Base-by-base conservation (phyloP, 2,888 invertebrate species). In the Ectobius pallidus region DNA sequence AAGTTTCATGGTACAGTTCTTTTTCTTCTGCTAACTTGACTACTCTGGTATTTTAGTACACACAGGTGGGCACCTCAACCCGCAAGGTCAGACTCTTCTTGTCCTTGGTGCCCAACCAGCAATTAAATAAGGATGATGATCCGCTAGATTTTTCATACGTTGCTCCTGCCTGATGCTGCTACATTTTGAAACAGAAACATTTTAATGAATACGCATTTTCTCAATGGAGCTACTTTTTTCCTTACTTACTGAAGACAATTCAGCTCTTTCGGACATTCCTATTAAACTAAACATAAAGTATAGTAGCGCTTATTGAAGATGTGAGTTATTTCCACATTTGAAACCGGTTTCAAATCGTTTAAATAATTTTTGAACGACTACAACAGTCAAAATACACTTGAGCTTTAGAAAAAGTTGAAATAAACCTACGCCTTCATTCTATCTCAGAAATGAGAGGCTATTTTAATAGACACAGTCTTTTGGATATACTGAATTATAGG, bases 131-230 rank as follows among this genome's bases (percentile, higher is more conserved):
- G 58, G 70, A 70, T 30, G 46, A 69, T 62, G 32, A 32, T 16
- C 44, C 39, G n/a, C 62, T 62, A 20, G 27, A 39, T n/a, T 34
- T 34, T 34, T 34, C 34, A 34, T 34, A 34, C 11, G 11, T 34
- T 34, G n/a, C n/a, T n/a, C n/a, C 61, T 63, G 27, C 71, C n/a
- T 32, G 2, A n/a, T 25, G 22, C 39, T 71, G 63, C 22, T 65
- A 55, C 44, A 71, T 55, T 71, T 71, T 71, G 52, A 39, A 46
- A 67, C 20, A n/a, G 71, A 71, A 71, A 71, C 67, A 71, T 71
- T 71, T 71, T 71, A 71, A 71, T 71, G 67, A 71, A 46, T 18
- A 30, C 30, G 55, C 67, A 67, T 67, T 71, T 67, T 67, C 67
- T 67, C 30, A 49, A 67, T 67, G 58, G 30, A 58, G n/a, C n/a